Conservation (phyloP, 2,113 vertebrate genomes). For the Rhinolophus sinicus region DNA sequence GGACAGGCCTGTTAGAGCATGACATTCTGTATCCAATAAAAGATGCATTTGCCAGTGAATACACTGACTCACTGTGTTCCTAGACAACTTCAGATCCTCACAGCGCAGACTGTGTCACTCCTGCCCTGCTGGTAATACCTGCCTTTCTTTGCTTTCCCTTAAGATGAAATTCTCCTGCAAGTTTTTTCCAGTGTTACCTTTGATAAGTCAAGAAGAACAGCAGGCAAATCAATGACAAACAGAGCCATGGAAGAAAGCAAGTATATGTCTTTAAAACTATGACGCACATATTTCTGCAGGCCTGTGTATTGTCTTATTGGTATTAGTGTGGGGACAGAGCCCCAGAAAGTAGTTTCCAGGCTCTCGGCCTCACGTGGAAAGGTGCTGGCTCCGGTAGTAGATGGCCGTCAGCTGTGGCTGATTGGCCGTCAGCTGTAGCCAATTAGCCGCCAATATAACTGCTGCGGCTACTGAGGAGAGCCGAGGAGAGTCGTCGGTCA, state of each 20-base stretch:
- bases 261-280: neutral
- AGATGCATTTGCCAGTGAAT: neutral
- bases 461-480: no score
- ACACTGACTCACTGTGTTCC: neutral
- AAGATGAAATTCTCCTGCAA: conserved; percentile 53
- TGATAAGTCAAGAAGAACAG: neutral
- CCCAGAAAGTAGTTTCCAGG: no score
- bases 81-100: no score
- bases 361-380: no score
- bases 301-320: neutral
- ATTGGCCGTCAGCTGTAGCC: no score
- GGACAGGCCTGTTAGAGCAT: neutral
- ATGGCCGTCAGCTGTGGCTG: no score
- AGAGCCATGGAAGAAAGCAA: conserved; percentile 12
- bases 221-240: neutral
- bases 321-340: no score
- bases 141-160: conserved; percentile 22
- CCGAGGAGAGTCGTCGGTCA: no score
- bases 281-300: neutral
- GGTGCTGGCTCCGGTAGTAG: no score
- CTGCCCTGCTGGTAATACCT: neutral
- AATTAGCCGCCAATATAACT: no score
- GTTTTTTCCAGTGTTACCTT: neutral
- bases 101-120: no score
- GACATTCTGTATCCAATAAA: neutral